A percentile compares a stretch with the other conserved stretches of the same genome.
Conservation (phyloP, 2,113 vertebrate species). For the Emberiza fucata region DNA sequence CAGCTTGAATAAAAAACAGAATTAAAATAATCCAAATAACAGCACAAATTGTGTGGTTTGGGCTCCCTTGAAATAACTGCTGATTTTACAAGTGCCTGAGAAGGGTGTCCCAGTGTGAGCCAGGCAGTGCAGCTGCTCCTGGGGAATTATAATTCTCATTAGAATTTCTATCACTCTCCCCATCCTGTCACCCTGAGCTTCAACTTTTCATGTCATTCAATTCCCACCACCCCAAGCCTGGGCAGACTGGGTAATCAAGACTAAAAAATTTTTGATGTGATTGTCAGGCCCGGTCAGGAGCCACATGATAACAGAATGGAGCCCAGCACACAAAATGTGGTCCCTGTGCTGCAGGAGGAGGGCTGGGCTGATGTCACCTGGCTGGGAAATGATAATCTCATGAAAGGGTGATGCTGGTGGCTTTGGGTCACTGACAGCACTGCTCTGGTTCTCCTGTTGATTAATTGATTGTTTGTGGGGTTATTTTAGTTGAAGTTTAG, state of each 20-base stretch:
- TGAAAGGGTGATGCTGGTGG: not conserved
- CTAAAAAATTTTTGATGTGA: not conserved
- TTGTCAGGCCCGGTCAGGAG: not conserved
- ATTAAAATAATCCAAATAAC: not conserved
- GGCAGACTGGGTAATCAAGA: not conserved
- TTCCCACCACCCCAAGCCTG: not conserved
- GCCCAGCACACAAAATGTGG: not conserved
- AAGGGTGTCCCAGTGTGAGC: not conserved
- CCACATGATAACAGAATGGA: not conserved
- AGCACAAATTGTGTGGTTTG: not conserved
- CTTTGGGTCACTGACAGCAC: not conserved
- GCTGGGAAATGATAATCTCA: not conserved
- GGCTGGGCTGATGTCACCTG: not conserved
- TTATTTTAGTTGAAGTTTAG: conserved; percentile 12
- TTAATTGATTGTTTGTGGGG: not conserved
- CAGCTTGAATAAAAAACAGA: not conserved
- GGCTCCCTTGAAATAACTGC: not conserved
- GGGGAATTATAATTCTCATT: not conserved
- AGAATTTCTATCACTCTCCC: not conserved
- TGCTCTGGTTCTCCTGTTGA: not conserved
- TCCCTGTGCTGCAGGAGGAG: not conserved
- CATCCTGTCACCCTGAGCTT: not conserved
- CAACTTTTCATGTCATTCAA: not conserved
- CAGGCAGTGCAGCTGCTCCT: conserved; percentile 5
- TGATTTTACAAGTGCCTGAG: conserved; percentile 22